Base-by-base conservation (phyloP, 2,113 vertebrate species). In the Saiga tatarica region DNA sequence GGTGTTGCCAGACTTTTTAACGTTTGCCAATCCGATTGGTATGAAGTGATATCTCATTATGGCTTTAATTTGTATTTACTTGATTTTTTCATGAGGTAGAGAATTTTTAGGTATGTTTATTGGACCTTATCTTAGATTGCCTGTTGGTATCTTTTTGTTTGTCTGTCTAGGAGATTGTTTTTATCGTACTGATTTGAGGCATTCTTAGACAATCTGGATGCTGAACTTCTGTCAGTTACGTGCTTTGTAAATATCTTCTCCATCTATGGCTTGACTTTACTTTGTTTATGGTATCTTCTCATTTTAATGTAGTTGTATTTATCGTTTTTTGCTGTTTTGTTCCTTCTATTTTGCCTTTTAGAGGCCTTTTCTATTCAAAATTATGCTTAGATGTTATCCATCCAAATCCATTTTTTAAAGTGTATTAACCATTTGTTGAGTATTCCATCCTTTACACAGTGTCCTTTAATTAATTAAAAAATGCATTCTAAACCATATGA, bases 261-360 rank as follows among this genome's bases (percentile, higher is more conserved):
- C 62, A 57, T 90, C 39, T 36, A 83, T 74, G 13, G 13, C 36
- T 83, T 95, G 87, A 33, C 33, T 95, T 85, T 47, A 57, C 53
- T 89, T 84, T 57, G 53, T 39, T 84, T 87, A 42, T 79, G 25
- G 6, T 91, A 53, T 86, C 4, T 47, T 78, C 97, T 95, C 47
- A 36, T 74, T 95, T 91, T 93, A 95, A 71, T 95, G 15, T 78
- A 57, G 7, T 62, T 89, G 23, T 47, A 86, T 52, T 91, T 96
- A 87, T 50, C 17, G 30, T 79, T 89, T 91, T 96, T 90, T 50
- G 15, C 50, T 90, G 55, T 90, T 81, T 95, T 52, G 15, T 84
- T 91, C 36, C 28, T 93, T 96, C 52, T 74, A 14, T 92, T 97
- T 96, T 94, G 33, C 62, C 33, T 83, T 94, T 88, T 92, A 82